Conservation (phyloP, 2,113 vertebrate species). For the Chaetodon auriga region DNA sequence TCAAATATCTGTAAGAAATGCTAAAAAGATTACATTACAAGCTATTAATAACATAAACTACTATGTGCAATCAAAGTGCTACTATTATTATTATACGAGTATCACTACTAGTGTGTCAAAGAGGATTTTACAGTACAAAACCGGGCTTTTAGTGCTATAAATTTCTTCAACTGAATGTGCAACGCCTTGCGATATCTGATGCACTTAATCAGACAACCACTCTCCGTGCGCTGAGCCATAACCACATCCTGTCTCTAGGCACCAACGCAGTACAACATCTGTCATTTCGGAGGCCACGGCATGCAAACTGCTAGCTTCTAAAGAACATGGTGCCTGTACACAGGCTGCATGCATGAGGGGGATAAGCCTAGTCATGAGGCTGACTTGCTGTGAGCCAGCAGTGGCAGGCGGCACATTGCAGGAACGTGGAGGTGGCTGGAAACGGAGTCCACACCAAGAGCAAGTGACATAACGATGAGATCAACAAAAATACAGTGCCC, state of each 20-base stretch:
- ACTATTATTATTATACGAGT: too few species aligned
- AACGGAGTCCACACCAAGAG: conserved; percentile 56
- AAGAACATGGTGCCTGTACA: conserved; percentile 30
- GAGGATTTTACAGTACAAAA: neutral
- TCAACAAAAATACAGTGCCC: conserved; percentile 65
- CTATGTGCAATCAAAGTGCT: too few species aligned
- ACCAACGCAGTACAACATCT: conserved; percentile 56
- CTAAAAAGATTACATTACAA: neutral
- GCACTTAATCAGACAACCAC: conserved; percentile 48
- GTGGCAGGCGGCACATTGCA: conserved; percentile 17
- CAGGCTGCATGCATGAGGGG: conserved; percentile 39
- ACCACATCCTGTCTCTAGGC: conserved; percentile 80
- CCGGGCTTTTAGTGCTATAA: neutral
- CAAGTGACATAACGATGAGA: conserved; percentile 75
- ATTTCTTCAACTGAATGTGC: conserved; percentile 11
- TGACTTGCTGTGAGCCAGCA: conserved; percentile 40
- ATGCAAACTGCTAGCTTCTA: conserved; percentile 35
- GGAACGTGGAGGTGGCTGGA: conserved; percentile 56
- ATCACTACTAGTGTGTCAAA: neutral
- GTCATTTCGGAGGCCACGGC: conserved; percentile 41
- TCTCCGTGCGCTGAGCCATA: conserved; percentile 65
- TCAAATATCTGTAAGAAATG: too few species aligned
- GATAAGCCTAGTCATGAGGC: conserved; percentile 78
- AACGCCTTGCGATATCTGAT: conserved; percentile 28
- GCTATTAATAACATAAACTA: neutral